Evolutionary conservation across 2,113 vertebrate species (phyloP).

Genomic region (Hipposideros armiger): DNA sequence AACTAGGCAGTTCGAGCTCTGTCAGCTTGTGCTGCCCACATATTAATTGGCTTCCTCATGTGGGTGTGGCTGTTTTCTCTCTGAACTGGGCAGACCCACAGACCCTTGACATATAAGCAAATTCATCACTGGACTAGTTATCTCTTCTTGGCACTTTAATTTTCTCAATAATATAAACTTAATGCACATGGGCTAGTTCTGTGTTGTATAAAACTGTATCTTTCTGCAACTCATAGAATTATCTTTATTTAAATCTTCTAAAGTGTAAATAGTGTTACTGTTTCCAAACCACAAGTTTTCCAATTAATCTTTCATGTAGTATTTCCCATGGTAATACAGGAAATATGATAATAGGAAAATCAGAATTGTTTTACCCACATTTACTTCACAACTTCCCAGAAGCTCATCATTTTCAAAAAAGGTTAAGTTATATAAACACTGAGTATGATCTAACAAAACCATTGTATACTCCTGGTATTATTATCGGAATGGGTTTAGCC

Average conservation of each 20-base stretch:
- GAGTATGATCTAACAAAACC: background rate
- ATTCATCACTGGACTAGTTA: background rate
- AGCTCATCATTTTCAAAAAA: constrained; percentile 14
- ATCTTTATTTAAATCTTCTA: background rate
- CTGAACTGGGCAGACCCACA: background rate
- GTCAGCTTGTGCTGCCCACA: fast-evolving
- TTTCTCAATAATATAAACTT: constrained; percentile 37
- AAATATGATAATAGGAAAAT: background rate
- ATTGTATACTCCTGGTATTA: background rate
- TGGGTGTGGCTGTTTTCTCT: background rate
- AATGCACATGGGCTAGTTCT: background rate
- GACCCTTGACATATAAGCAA: background rate
- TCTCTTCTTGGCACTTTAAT: background rate
- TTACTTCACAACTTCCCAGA: background rate
- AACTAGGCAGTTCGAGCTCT: background rate
- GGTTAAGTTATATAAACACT: background rate
- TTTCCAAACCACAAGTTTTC: background rate
- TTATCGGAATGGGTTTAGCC: background rate
- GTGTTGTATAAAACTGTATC: background rate
- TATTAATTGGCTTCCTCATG: background rate
- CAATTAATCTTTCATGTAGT: background rate
- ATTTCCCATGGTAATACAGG: background rate
- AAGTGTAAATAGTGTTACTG: background rate
- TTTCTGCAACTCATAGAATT: background rate
- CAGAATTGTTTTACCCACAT: background rate